Evolutionary conservation across 92 coral and sea anemone species (phyloP).

Genomic region (Montipora capitata): DNA sequence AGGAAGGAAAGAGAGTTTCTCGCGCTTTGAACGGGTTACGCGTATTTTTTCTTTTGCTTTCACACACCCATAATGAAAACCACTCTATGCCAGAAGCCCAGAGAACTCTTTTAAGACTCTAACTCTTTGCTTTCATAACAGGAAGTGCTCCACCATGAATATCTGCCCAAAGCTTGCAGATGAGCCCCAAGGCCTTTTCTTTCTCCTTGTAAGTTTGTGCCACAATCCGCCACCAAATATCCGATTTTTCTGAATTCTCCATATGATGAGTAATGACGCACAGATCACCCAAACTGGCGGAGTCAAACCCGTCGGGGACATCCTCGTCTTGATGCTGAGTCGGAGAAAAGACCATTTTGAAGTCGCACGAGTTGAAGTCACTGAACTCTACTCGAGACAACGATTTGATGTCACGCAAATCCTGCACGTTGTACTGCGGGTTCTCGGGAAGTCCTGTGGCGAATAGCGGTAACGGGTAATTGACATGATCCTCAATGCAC

Average conservation of each 20-base stretch:
- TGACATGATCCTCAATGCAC: constrained; percentile 95
- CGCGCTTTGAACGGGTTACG: too few species aligned
- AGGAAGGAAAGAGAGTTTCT: too few species aligned
- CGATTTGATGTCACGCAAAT: constrained; percentile 87
- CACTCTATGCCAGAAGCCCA: too few species aligned
- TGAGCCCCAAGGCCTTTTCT: constrained; percentile 92
- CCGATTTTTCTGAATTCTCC: constrained; percentile 54
- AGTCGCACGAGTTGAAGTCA: constrained; percentile 94
- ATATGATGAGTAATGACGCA: constrained; percentile 85
- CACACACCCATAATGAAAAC: too few species aligned
- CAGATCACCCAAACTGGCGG: constrained; percentile 92
- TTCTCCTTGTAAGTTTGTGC: constrained; percentile 99
- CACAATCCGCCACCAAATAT: constrained; percentile 86
- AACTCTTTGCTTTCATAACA: constrained; percentile 81
- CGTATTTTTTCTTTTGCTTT: too few species aligned
- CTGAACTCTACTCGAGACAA: constrained; percentile 96
- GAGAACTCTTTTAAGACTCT: neutral
- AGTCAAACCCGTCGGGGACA: constrained; percentile 82
- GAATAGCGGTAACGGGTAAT: constrained; percentile 94
- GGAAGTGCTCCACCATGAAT: constrained; percentile 91
- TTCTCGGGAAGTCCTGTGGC: constrained; percentile 98
- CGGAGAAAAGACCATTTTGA: constrained; percentile 86
- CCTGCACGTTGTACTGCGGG: constrained; percentile 91
- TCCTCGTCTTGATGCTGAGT: constrained; percentile 67
- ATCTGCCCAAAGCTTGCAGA: constrained; percentile 94